phyloP scores from a whole-genome alignment of 2,113 vertebrate genomes.

The Rynchops niger region DNA sequence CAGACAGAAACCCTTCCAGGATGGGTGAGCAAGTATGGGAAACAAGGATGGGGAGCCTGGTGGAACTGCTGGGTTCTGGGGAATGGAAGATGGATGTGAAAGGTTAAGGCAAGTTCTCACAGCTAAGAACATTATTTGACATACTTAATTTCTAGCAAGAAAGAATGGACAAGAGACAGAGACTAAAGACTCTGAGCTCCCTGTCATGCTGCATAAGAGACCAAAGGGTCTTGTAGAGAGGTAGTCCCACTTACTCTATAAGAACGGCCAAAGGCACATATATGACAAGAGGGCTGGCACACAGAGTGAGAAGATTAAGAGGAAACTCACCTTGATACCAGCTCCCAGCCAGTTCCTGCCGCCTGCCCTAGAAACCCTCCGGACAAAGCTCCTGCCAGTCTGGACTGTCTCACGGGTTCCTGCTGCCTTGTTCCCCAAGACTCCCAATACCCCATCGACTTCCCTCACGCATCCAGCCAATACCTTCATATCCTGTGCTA shows the following conservation, averaged over 20 bases:
- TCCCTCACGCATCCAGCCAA: not conserved
- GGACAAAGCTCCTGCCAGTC: not conserved
- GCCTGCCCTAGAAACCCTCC: not conserved
- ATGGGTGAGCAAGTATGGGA: not conserved
- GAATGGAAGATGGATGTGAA: not conserved
- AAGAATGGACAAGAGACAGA: not conserved
- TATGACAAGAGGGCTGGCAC: not conserved
- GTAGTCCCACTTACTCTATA: not conserved
- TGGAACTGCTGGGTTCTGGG: not conserved
- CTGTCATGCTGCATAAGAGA: not conserved
- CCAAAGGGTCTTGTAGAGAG: not conserved
- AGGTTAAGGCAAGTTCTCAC: not conserved
- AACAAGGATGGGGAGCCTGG: not conserved
- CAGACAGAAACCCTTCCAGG: not conserved
- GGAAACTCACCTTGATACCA: slow-evolving; percentile 30
- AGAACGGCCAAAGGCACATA: not conserved
- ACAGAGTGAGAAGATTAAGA: not conserved
- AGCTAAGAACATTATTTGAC: not conserved
- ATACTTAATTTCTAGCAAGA: not conserved
- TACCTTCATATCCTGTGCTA: slow-evolving; percentile 25
- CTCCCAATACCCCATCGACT: not conserved
- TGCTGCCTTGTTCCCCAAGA: not conserved
- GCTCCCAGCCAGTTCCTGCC: not conserved
- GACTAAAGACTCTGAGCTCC: not conserved
- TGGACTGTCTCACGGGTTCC: not conserved